phyloP scores from a whole-genome alignment of 2,888 invertebrate species.

The Rhamnusium bicolor region DNA sequence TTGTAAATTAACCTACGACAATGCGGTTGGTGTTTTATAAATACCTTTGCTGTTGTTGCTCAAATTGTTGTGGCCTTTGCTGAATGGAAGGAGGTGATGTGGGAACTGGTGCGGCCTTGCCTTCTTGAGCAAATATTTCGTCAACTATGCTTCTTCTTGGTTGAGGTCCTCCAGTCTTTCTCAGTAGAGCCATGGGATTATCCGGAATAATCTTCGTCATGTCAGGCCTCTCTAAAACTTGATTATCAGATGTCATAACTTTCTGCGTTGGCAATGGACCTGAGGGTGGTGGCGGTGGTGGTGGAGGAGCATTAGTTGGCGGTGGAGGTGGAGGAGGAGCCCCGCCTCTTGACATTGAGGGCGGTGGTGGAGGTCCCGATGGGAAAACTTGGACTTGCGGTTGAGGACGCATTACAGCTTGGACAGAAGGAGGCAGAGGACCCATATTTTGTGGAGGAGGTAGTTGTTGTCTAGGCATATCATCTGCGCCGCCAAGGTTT shows the following conservation, averaged over 20 bases:
- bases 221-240: constrained; percentile 78
- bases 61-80: constrained; percentile 41
- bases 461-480: constrained; percentile 71
- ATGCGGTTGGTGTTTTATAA: no score
- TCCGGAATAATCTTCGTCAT: constrained; percentile 80
- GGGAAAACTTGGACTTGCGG: constrained; percentile 77
- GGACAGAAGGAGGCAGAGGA: constrained; percentile 77
- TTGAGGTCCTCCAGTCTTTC: constrained; percentile 79
- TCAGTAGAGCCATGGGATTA: constrained; percentile 80
- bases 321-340: constrained; percentile 72
- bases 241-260: constrained; percentile 71
- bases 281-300: constrained; percentile 73
- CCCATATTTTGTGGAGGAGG: constrained; percentile 56
- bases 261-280: constrained; percentile 74
- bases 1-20: no score
- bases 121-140: constrained; percentile 57
- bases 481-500: constrained; percentile 78
- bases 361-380: constrained; percentile 62
- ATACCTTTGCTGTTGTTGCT: constrained; percentile 23
- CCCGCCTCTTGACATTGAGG: constrained; percentile 53
- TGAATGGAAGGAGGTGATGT: constrained; percentile 39
- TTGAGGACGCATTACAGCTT: constrained; percentile 77
- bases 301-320: constrained; percentile 71
- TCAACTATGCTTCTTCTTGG: constrained; percentile 62
- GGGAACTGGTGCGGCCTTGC: constrained; percentile 38